Conservation (phyloP, 2,888 invertebrate genomes). For the Antitype chi region DNA sequence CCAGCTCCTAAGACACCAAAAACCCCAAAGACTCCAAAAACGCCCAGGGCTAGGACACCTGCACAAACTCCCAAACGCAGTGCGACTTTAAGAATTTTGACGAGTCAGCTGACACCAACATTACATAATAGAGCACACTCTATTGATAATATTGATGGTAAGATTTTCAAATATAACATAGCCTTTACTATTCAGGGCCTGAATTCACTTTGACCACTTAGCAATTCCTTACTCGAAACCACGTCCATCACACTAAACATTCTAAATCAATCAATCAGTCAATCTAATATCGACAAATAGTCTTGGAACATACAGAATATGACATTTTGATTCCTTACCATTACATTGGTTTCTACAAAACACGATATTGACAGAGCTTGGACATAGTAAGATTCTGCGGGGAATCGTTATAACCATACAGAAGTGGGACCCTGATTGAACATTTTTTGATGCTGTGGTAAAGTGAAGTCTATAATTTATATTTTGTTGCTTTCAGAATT, state of each 20-base stretch:
- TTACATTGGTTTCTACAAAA: no score
- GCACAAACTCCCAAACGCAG: conserved; percentile 77
- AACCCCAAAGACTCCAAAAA: conserved; percentile 70
- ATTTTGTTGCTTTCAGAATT: conserved; percentile 72
- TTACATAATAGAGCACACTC: conserved; percentile 81
- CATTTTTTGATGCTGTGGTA: background rate
- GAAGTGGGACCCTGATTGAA: no score
- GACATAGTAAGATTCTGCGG: no score
- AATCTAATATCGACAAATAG: no score
- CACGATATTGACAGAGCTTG: no score
- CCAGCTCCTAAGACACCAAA: conserved; percentile 72
- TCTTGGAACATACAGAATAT: no score
- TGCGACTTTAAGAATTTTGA: conserved; percentile 79
- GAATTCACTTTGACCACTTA: no score
- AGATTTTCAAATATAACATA: conserved; percentile 27
- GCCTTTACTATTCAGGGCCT: background rate
- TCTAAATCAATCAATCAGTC: no score
- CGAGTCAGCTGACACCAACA: conserved; percentile 84
- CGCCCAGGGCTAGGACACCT: conserved; percentile 70
- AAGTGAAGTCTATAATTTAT: background rate
- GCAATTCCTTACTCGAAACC: no score
- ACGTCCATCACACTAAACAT: no score
- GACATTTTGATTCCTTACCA: no score
- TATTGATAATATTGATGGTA: conserved; percentile 84
- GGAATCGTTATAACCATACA: no score